A percentile compares a stretch with the other conserved stretches of the same genome.
Conservation (phyloP, 2,888 invertebrate genomes). For the Loripinus fragilis region DNA sequence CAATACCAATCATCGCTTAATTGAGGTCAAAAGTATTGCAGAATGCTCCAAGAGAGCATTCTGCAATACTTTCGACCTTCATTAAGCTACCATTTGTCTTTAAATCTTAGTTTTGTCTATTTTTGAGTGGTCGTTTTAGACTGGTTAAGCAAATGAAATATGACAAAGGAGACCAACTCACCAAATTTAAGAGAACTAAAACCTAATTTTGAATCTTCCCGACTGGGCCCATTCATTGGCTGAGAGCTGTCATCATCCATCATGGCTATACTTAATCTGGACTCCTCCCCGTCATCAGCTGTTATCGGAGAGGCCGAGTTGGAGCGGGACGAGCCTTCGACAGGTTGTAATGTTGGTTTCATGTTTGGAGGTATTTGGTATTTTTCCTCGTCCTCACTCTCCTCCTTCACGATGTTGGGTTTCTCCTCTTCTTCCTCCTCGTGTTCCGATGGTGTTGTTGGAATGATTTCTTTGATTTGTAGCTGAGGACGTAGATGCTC, state of each 20-base stretch:
- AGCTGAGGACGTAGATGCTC: constrained; percentile 93
- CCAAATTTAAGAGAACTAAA: constrained; percentile 77
- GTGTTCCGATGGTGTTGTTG: constrained; percentile 55
- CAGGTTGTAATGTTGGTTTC: constrained; percentile 67
- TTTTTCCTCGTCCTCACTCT: constrained; percentile 52
- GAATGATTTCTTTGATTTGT: constrained; percentile 85
- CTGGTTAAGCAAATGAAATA: too few relatives aligned
- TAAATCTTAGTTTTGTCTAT: too few relatives aligned
- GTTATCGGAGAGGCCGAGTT: constrained; percentile 57
- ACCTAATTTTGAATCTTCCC: constrained; percentile 72
- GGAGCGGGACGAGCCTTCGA: constrained; percentile 60
- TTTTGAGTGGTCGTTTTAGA: too few relatives aligned
- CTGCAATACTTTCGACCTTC: too few relatives aligned
- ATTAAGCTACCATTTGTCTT: too few relatives aligned
- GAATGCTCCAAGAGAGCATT: too few relatives aligned
- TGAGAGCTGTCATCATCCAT: constrained; percentile 63
- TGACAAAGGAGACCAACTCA: constrained; percentile 40
- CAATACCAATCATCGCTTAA: too few relatives aligned
- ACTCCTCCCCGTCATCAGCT: constrained; percentile 51
- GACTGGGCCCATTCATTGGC: constrained; percentile 67
- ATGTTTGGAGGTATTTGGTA: constrained; percentile 63
- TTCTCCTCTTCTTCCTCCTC: constrained; percentile 57
- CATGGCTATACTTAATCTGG: constrained; percentile 54
- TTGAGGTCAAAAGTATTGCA: too few relatives aligned
- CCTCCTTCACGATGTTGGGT: constrained; percentile 46